A percentile compares a stretch with the other conserved stretches of the same genome.
phyloP scores from a whole-genome alignment of 2,888 invertebrate genomes.

The Noctua fimbriata region DNA sequence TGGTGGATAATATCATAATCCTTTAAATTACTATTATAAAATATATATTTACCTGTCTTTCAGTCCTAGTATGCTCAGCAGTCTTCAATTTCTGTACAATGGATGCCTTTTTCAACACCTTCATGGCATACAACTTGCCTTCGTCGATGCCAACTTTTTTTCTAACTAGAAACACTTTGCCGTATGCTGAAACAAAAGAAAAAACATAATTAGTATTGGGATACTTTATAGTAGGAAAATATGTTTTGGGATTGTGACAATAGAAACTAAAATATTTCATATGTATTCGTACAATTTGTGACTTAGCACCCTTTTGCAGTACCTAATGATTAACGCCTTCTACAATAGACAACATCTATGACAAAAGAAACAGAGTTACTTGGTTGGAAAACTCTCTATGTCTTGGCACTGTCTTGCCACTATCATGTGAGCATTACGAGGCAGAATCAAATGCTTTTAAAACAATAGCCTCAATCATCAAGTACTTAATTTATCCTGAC shows the following conservation, averaged over 20 bases:
- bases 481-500: not conserved
- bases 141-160: conserved; percentile 96
- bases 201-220: conserved; percentile 36
- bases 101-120: conserved; percentile 98
- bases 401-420: not conserved
- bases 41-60: conserved; percentile 92
- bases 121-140: conserved; percentile 98
- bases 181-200: conserved; percentile 94
- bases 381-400: not conserved
- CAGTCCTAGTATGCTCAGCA: conserved; percentile 99
- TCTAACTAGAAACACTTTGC: conserved; percentile 98
- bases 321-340: not conserved
- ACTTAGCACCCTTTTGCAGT: not conserved
- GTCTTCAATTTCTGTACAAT: conserved; percentile 98
- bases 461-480: not conserved
- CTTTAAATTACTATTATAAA: not conserved
- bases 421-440: no score
- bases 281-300: not conserved
- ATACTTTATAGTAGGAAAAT: not conserved
- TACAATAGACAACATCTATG: not conserved
- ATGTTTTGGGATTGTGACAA: not conserved
- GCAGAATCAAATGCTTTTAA: not conserved
- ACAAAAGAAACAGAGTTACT: not conserved
- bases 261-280: not conserved
- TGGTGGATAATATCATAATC: not conserved